Base-by-base conservation (phyloP, 2,797 vertebrate species). In the Oryzias sinensis region DNA sequence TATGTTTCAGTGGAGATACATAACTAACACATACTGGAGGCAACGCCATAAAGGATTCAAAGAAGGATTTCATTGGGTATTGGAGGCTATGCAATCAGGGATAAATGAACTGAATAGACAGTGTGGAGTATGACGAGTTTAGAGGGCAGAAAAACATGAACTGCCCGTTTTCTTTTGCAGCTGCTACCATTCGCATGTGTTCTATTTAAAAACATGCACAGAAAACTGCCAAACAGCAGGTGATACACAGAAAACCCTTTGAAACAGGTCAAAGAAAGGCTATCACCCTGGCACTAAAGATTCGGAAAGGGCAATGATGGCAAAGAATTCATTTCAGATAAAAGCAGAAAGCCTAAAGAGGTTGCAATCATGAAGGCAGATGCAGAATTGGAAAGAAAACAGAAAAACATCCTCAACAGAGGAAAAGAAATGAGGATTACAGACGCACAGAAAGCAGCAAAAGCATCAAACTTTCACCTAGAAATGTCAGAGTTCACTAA, bases 1-100 rank as follows among this genome's bases (percentile, higher is more conserved):
- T 89, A 86, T 87, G 89, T 89, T 91, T 90, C 89, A 91, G 84
- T 75, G 79, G 84, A 85, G 85, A 90, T 89, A 90, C 87, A 91
- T 90, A 88, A 88, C 88, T 88, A 88, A 90, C 91, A 90, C 76
- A 89, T 74, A 85, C 74, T 65, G 65, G 72, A 82, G 75, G 83
- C 80, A 74, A 33, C n/a, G 72, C 79, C 76, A 79, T 80, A 82
- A 80, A 79, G 64, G 70, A 81, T 72, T 81, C 49, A 75, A 83
- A 83, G 62, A 66, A 27, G 66, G 67, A 65, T 73, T 83, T 79
- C 51, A 33, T 49, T 74, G 69, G 71, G 59, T 64, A 74, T 76
- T 15, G 56, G 43, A 77, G 63, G 72, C 62, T 72, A 71, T 64
- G 79, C 69, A 71, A 60, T 44, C 27, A 62, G 58, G 25, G 70